Base-by-base conservation (phyloP, 2,888 invertebrate genomes). In the Ennomos quercinarius region DNA sequence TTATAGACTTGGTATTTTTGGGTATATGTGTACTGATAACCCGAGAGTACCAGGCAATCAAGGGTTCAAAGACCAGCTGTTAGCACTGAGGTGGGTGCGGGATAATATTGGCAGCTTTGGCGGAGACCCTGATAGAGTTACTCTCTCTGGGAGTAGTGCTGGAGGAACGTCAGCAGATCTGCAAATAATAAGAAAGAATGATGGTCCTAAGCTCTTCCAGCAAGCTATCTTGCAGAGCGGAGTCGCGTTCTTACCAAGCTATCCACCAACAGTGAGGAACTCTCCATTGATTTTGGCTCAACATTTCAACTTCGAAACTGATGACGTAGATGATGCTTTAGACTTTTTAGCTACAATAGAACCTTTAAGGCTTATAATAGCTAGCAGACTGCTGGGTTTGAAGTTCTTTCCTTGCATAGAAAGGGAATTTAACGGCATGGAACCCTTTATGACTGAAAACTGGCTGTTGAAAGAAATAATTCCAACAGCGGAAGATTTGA, bases 1-100 rank as follows among this genome's bases (percentile, higher is more conserved):
- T 41, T 86, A 86, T 61, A 75, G 85, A n/a, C 17, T 82, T 0
- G 85, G 83, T 0, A 74, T 79, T 1, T 85, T 82, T n/a, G 86
- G 86, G 0, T 86, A 83, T 57, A 82, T 85, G 82, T 86, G 87
- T 35, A 61, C 84, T 0, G 77, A 82, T 35, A 77, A 67, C 5
- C 77, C 81, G 0, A 81, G 78, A 50, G 73, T 83, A 0, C 83
- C 86, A 1, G 89, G 87, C 0, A 87, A 87, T 42, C 81, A 83
- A 52, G 86, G 83, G 0, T 61, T 84, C 0, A 85, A 82, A 66
- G 87, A 87, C 52, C 87, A 86, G 60, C 50, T 74, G 0, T 27
- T 76, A 37, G 86, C 82, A 3, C 37, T 87, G 4, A 72, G 70
- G 57, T 87, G 87, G 87, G 58, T 86, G 0, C 78, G 69, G 51